A percentile compares a stretch with the other conserved stretches of the same genome.
Evolutionary conservation across 2,797 vertebrate species (phyloP).

Genomic region (Chaenodraco wilsoni): DNA sequence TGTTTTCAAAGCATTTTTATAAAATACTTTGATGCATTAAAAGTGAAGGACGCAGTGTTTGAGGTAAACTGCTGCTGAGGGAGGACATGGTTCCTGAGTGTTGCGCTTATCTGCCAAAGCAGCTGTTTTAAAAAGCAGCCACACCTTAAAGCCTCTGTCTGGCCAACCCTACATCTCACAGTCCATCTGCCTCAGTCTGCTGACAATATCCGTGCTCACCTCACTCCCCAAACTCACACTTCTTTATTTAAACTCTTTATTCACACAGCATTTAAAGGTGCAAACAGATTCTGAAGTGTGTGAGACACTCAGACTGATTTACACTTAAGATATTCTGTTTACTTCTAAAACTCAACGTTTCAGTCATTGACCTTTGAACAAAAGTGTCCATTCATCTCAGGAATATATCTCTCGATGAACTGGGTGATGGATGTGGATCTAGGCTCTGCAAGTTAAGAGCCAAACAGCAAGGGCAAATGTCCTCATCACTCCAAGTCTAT

Average conservation of each 20-base stretch:
- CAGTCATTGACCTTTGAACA: constrained; percentile 26
- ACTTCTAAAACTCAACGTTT: constrained; percentile 30
- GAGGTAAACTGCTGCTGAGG: constrained; percentile 22
- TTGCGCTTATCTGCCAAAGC: constrained; percentile 44
- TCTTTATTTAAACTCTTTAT: constrained; percentile 38
- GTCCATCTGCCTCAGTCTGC: constrained; percentile 51
- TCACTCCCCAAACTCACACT: background rate
- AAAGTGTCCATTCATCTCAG: constrained; percentile 21
- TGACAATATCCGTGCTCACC: constrained; percentile 29
- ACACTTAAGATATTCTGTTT: background rate
- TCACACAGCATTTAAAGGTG: constrained; percentile 11
- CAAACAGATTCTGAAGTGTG: constrained; percentile 29
- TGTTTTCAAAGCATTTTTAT: background rate
- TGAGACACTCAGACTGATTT: constrained; percentile 1
- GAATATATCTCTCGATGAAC: constrained; percentile 27
- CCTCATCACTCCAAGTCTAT: background rate
- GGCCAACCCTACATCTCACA: constrained; percentile 33
- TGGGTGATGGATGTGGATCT: constrained; percentile 11
- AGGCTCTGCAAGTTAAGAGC: constrained; percentile 15
- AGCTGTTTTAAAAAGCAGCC: constrained; percentile 51
- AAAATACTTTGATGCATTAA: background rate
- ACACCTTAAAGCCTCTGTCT: constrained; percentile 40
- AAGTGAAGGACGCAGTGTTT: background rate
- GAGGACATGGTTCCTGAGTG: constrained; percentile 14
- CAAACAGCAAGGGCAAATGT: constrained; percentile 6